Percentiles rank a stretch among this genome's conserved stretches.
Evolutionary conservation across 2,888 invertebrate species (phyloP).

Genomic region (Pherbina coryleti): DNA sequence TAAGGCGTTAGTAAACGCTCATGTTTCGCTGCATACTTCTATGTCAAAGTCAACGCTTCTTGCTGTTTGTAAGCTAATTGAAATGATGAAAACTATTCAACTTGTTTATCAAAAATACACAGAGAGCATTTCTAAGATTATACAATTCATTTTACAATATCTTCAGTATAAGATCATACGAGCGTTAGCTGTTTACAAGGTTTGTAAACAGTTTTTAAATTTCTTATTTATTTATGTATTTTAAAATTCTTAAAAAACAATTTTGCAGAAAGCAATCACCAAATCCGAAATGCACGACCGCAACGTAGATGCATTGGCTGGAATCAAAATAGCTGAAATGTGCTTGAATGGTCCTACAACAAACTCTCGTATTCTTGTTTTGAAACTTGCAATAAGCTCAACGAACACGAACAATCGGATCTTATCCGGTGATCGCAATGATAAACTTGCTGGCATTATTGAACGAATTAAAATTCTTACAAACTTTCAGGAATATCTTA

Average conservation of each 20-base stretch:
- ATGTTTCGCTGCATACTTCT: slow-evolving; percentile 79
- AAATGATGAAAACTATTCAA: slow-evolving; percentile 83
- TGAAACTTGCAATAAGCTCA: slow-evolving; percentile 78
- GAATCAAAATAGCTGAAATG: slow-evolving; percentile 80
- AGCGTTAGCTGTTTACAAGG: slow-evolving; percentile 78
- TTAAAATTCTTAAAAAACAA: neutral
- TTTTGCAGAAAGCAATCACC: slow-evolving; percentile 72
- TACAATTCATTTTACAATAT: slow-evolving; percentile 84
- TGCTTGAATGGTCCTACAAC: slow-evolving; percentile 77
- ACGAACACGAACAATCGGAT: slow-evolving; percentile 72
- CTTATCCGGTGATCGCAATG: slow-evolving; percentile 74
- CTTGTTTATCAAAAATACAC: slow-evolving; percentile 78
- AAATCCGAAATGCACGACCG: slow-evolving; percentile 77
- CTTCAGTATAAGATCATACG: slow-evolving; percentile 81
- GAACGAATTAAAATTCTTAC: slow-evolving; percentile 77
- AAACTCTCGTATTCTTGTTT: slow-evolving; percentile 75
- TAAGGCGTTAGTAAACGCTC: slow-evolving; percentile 76
- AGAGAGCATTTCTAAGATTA: slow-evolving; percentile 78
- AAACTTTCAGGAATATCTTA: slow-evolving; percentile 73
- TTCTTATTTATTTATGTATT: neutral
- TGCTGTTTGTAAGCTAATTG: slow-evolving; percentile 83
- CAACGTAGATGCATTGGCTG: slow-evolving; percentile 79
- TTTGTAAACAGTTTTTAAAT: slow-evolving; percentile 56
- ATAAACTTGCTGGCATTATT: slow-evolving; percentile 74
- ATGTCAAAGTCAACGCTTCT: slow-evolving; percentile 83